Conservation (phyloP, 2,888 invertebrate genomes). For the Acanthosepion lycidas region DNA sequence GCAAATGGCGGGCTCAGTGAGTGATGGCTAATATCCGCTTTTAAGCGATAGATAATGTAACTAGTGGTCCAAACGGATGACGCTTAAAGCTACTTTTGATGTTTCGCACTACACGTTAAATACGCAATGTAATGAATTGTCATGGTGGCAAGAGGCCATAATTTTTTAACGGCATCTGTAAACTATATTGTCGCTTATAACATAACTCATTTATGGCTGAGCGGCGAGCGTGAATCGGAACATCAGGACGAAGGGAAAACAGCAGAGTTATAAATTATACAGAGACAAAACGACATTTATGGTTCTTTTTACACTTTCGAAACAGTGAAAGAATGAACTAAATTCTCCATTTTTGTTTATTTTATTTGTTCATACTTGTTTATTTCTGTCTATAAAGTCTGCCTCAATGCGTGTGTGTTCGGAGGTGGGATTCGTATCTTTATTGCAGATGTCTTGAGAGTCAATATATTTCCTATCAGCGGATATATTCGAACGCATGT, state of each 20-base stretch:
- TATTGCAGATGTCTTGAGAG: no score
- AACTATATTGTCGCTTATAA: background rate
- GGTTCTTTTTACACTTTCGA: background rate
- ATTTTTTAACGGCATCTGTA: background rate
- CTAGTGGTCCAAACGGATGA: background rate
- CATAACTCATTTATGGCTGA: constrained; percentile 5
- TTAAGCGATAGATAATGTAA: background rate
- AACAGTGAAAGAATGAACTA: background rate
- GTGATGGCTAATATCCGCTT: background rate
- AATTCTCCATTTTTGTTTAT: background rate
- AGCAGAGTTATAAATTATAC: background rate
- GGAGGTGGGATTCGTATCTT: background rate
- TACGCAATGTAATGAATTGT: background rate
- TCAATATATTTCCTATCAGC: no score
- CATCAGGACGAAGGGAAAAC: background rate
- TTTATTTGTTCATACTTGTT: background rate
- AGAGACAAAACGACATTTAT: background rate
- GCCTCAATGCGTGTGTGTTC: background rate
- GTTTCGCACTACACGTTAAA: background rate
- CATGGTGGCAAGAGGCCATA: background rate
- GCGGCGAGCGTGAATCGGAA: background rate
- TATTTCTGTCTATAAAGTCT: background rate
- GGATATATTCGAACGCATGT: no score
- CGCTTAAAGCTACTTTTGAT: background rate
- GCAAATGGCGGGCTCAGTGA: background rate